A percentile compares a stretch with the other conserved stretches of the same genome.
These are phyloP conservation scores for Hyposmocoma kahamanoa DNA, from an alignment of 1,140 invertebrate species.

Conservation along the genomic window DNA sequence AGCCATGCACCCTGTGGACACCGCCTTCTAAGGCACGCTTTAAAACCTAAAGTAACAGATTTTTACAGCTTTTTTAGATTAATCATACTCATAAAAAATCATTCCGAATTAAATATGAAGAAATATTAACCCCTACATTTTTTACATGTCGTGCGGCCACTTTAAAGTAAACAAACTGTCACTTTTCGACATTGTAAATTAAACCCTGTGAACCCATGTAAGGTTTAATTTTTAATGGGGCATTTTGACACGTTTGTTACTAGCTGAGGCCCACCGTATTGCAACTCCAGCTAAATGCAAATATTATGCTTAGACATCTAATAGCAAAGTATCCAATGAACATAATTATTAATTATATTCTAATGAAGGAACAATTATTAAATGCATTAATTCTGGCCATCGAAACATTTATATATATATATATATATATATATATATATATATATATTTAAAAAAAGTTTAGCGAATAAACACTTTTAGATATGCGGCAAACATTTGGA, in stretches of 20 bases:
- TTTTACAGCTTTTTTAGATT: no score
- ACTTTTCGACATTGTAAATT: not conserved
- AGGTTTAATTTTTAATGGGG: not conserved
- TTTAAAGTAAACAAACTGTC: not conserved
- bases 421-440: conserved; percentile 13
- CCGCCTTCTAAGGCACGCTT: no score
- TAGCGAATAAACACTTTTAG: conserved; percentile 7
- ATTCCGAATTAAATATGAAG: not conserved
- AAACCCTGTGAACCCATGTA: not conserved
- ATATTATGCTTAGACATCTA: conserved; percentile 38
- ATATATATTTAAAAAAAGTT: conserved; percentile 11
- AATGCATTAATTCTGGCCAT: conserved; percentile 46
- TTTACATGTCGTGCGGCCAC: no score
- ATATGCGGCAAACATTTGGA: conserved; percentile 9
- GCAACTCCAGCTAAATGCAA: conserved; percentile 29
- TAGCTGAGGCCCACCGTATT: not conserved
- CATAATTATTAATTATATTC: conserved; percentile 23
- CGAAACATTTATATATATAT: conserved; percentile 13
- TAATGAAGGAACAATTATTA: conserved; percentile 44
- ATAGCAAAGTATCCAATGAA: conserved; percentile 37
- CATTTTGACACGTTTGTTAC: not conserved
- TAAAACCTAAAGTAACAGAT: no score
- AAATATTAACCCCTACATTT: not conserved
- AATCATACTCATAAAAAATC: not conserved
- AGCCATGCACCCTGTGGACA: no score